Evolutionary conservation across 1,140 invertebrate genomes (phyloP).

Genomic region (Choristoneura fumiferana): DNA sequence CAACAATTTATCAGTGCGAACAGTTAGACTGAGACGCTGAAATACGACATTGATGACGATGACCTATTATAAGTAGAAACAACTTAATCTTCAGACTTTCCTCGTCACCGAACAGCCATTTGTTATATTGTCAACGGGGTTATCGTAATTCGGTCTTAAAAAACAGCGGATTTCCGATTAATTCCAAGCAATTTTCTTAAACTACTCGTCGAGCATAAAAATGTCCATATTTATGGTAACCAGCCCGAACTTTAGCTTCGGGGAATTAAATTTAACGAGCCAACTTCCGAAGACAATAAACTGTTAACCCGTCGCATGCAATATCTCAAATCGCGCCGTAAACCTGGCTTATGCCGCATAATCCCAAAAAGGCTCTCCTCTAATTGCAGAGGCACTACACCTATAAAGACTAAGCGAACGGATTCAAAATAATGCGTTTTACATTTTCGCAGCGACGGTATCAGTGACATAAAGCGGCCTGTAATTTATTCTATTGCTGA

Average conservation of each 20-base stretch:
- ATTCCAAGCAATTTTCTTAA: background rate
- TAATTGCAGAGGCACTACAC: conserved; percentile 72
- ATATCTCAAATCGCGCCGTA: conserved; percentile 58
- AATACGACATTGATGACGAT: conserved; percentile 10
- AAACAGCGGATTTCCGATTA: background rate
- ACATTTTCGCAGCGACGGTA: conserved; percentile 75
- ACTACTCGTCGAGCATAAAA: background rate
- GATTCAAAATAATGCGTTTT: conserved; percentile 77
- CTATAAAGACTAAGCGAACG: conserved; percentile 74
- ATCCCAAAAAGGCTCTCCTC: conserved; percentile 57
- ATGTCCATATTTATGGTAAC: background rate
- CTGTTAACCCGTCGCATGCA: conserved; percentile 36
- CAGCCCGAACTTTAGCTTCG: background rate
- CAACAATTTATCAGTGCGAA: conserved; percentile 6
- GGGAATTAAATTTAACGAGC: background rate
- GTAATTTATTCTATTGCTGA: conserved; percentile 79
- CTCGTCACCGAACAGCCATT: background rate
- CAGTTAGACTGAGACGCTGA: background rate
- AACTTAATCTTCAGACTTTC: conserved; percentile 17
- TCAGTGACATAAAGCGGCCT: conserved; percentile 75
- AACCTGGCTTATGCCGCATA: conserved; percentile 29
- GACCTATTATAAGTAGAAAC: conserved; percentile 13
- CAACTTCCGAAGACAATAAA: conserved; percentile 1
- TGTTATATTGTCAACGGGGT: conserved; percentile 8
- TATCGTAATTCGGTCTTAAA: background rate